These are phyloP conservation scores for Ceratoteleas bidentatus DNA, from an alignment of 1,140 invertebrate species.

Conservation along the genomic window DNA sequence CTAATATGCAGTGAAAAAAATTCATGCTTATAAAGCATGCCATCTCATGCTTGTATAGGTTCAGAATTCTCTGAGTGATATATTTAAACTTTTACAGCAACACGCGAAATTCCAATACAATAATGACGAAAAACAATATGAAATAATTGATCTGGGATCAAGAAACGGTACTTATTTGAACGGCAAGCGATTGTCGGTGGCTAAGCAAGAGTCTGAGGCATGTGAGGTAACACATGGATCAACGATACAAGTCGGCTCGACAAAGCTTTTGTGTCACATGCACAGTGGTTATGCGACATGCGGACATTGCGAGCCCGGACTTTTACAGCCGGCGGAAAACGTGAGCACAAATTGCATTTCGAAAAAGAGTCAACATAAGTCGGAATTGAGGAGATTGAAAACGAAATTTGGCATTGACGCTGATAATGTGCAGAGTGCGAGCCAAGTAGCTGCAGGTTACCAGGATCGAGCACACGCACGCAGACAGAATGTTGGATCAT, in stretches of 20 bases:
- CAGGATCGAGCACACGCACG: conserved; percentile 90
- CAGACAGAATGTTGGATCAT: conserved; percentile 89
- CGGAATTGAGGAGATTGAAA: conserved; percentile 89
- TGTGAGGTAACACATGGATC: conserved; percentile 88
- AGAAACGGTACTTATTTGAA: conserved; percentile 94
- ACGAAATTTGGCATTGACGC: conserved; percentile 90
- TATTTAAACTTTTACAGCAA: too few species aligned
- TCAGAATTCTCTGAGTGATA: too few species aligned
- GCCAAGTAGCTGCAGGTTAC: conserved; percentile 82
- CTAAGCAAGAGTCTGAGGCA: conserved; percentile 86
- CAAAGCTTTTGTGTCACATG: conserved; percentile 91
- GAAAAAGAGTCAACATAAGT: conserved; percentile 83
- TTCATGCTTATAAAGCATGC: too few species aligned
- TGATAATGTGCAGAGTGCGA: conserved; percentile 78
- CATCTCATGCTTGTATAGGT: too few species aligned
- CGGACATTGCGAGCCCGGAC: conserved; percentile 93
- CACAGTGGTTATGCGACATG: conserved; percentile 93
- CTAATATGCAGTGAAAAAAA: too few species aligned
- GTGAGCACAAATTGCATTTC: conserved; percentile 50
- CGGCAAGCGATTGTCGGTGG: conserved; percentile 87
- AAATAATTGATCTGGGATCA: conserved; percentile 90
- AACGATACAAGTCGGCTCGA: conserved; percentile 86
- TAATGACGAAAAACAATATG: conserved; percentile 83
- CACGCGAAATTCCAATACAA: conserved; percentile 89
- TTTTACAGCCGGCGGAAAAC: conserved; percentile 80